Conservation (phyloP, 1,140 invertebrate species). For the Asbolus verrucosus region DNA sequence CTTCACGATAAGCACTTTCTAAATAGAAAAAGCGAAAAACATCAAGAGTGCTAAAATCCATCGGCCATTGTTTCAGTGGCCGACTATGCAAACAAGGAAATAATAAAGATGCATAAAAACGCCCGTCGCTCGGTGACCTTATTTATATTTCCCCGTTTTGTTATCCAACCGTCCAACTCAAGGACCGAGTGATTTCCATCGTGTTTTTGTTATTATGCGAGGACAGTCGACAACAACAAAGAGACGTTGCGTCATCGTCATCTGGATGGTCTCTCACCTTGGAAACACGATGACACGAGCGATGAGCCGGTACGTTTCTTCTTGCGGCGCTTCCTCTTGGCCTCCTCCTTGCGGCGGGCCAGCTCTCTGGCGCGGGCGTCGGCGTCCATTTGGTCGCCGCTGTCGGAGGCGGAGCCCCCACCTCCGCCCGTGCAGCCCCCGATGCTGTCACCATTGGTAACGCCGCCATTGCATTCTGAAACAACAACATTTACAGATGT, state of each 20-base stretch:
- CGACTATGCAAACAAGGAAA: constrained; percentile 35
- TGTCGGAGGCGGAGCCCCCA: constrained; percentile 62
- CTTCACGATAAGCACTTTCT: background rate
- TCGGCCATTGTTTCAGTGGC: background rate
- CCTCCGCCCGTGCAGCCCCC: constrained; percentile 50
- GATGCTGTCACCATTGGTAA: constrained; percentile 55
- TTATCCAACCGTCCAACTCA: constrained; percentile 14
- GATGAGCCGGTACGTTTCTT: constrained; percentile 90
- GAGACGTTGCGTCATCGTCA: constrained; percentile 7
- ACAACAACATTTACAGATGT: constrained; percentile 11
- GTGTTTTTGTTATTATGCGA: too few species aligned
- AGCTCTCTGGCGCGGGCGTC: constrained; percentile 70
- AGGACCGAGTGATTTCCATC: constrained; percentile 19
- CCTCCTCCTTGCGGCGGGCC: constrained; percentile 84
- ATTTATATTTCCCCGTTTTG: constrained; percentile 27
- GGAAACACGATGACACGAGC: constrained; percentile 87
- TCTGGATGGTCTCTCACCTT: constrained; percentile 73
- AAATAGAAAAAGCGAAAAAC: too few species aligned
- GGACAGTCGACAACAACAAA: too few species aligned
- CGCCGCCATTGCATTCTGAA: constrained; percentile 55
- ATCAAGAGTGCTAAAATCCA: background rate
- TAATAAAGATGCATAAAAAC: constrained; percentile 38
- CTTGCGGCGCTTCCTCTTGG: constrained; percentile 85
- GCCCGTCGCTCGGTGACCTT: constrained; percentile 21
- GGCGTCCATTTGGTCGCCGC: constrained; percentile 65